phyloP scores from a whole-genome alignment of 2,113 vertebrate species.

The Xyrauchen texanus region DNA sequence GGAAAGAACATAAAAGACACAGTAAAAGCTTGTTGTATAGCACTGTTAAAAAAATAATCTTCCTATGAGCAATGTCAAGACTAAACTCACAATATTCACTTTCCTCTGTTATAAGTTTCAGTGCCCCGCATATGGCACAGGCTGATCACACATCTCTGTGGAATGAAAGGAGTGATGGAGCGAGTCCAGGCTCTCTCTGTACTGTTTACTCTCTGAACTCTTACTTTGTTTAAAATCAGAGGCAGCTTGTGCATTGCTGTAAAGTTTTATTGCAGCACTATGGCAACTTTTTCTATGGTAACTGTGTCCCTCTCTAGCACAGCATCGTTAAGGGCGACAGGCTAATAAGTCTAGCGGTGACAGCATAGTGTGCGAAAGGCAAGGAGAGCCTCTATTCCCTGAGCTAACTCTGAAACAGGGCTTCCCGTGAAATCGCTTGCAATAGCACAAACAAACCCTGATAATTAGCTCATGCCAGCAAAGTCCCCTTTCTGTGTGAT shows the following conservation, averaged over 20 bases:
- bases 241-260: slow-evolving; percentile 20
- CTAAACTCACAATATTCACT: too few relatives aligned
- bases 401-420: slow-evolving; percentile 41
- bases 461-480: slow-evolving; percentile 59
- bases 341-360: slow-evolving; percentile 44
- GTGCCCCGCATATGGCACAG: not conserved
- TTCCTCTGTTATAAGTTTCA: not conserved
- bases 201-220: not conserved
- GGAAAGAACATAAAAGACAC: too few relatives aligned
- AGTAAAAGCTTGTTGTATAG: too few relatives aligned
- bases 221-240: slow-evolving; percentile 5
- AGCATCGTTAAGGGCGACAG: slow-evolving; percentile 49
- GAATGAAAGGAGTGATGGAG: slow-evolving; percentile 3
- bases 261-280: slow-evolving; percentile 40
- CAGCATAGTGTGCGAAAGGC: slow-evolving; percentile 49
- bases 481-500: slow-evolving; percentile 49
- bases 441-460: slow-evolving; percentile 56
- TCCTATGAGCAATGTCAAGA: too few relatives aligned
- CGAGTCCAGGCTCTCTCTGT: not conserved
- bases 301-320: slow-evolving; percentile 43
- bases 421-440: slow-evolving; percentile 20
- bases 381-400: slow-evolving; percentile 37
- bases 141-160: not conserved
- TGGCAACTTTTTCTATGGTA: slow-evolving; percentile 56
- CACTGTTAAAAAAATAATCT: too few relatives aligned